Evolutionary conservation across 1,140 invertebrate genomes (phyloP), one percentile per base, ranked within the genome.

Genomic region (Cataglyphis hispanica): DNA sequence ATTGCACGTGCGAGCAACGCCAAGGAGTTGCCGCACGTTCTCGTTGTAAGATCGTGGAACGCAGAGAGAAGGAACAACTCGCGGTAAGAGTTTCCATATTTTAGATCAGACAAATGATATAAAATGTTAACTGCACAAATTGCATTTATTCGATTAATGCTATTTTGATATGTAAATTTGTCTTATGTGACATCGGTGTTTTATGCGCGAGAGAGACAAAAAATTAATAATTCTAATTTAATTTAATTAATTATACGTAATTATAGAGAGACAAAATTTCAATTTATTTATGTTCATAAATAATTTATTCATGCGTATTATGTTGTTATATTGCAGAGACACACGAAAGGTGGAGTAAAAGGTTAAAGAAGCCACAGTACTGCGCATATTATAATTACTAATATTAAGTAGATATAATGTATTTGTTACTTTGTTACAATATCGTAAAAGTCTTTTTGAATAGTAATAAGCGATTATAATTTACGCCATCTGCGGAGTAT

Each of bases 1-100:
- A 96, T 84, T 97, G 96, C 92, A 93, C 90, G 5, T 97, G 96
- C 91, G 75, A 92, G 50, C 84, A 94, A 67, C 60, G 92, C 6
- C 86, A 92, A 27, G 93, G 94, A 10, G 66, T 93, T 6, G 84
- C 85, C 27, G 95, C 93, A 10, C 84, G 86, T 37, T 80, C 95
- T 37, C 60, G 85, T 10, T 96, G 96, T 89, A 94, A 94, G 87
- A 94, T 95, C 83, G 90, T 94, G 37, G 93, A 88, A 43, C 93
- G 93, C 67, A 95, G 93, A 84, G 95, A 95, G 81, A 94, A 93
- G 50, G 93, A 92, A 91, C 31, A 87, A 50, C 64, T 69, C 6
- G 75, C 63, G 83, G 92, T 94, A 67, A 91, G 89, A 11, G 0
- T 86, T 22, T 70, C 31, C 8, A 11, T 8, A 37, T 53, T 58